A percentile compares a stretch with the other conserved stretches of the same genome.
Evolutionary conservation across 2,797 vertebrate genomes (phyloP).

Genomic region (Cyclura pinguis): DNA sequence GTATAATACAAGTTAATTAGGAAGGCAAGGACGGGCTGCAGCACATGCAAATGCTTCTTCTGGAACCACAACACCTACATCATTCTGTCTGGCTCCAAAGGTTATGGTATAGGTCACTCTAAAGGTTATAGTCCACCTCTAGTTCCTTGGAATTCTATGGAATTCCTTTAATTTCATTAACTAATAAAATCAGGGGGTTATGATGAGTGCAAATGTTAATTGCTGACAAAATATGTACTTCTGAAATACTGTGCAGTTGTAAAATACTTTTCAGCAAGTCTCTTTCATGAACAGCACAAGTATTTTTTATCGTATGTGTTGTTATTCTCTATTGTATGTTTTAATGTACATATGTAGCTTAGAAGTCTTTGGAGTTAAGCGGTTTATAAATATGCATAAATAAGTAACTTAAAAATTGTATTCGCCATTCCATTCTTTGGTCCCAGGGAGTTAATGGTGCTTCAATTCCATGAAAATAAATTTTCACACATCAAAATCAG

Average conservation of each 20-base stretch:
- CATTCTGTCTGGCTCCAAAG: neutral
- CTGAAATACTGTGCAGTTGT: neutral
- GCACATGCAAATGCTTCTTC: neutral
- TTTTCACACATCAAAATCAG: neutral
- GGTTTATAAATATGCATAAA: neutral
- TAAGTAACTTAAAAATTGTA: neutral
- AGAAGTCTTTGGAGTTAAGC: too few species aligned
- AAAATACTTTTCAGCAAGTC: neutral
- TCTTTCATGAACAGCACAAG: too few species aligned
- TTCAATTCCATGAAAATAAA: neutral
- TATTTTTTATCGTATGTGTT: too few species aligned
- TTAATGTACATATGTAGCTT: too few species aligned
- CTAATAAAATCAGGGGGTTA: neutral
- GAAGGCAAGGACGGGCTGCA: too few species aligned
- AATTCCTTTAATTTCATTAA: neutral
- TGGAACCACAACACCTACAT: neutral
- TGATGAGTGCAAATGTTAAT: neutral
- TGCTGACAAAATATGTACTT: neutral
- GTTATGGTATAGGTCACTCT: neutral
- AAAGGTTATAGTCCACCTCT: neutral
- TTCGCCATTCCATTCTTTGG: neutral
- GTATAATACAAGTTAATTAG: neutral
- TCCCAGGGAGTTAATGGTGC: neutral
- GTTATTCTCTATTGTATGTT: too few species aligned
- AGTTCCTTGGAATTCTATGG: neutral